Base-by-base conservation (phyloP, 2,888 invertebrate species). In the Scotopteryx bipunctaria region DNA sequence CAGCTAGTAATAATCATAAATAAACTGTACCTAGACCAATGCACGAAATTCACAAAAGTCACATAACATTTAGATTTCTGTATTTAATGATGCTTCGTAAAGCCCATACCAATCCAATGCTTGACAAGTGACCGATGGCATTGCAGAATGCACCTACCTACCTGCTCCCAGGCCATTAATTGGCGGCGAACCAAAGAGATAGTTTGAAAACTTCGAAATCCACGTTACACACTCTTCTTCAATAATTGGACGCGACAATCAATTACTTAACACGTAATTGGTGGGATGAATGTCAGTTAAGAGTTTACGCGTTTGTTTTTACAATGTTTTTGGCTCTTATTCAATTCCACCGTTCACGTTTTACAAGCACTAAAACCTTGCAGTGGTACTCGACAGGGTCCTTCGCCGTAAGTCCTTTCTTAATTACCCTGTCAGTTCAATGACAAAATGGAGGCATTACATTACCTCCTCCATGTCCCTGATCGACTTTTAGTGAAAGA, bases 111-210 rank as follows among this genome's bases (percentile, higher is more conserved):
- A 46, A 44, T 57, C 45, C 45, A 36, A 13, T 38, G 44, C 53
- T 50, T 54, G 57, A 54, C 54, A 48, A 25, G 41, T 47, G 43
- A 47, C 50, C 50, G 52, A 55, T 46, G 41, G 51, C 37, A 58
- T 58, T 55, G 52, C 57, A 48, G 45, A 49, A 40, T 27, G 25
- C 23, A n/a, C n/a, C n/a, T 27, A 42, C 9, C 29, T 36, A 17
- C 31, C 13, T 32, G 38, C 37, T 42, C 29, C 40, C 15, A 32
- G 29, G 14, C 27, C 23, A 33, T 32, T 55, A 58, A 58, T 55
- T 58, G 58, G 55, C 45, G 51, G 58, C 46, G 13, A 37, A 44
- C 33, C 55, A 55, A 55, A 53, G 58, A 55, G 48, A 58, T 55
- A 44, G 43, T 31, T 54, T 40, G 44, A 53, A 52, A 57, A 42